Evolutionary conservation across 2,888 invertebrate species (phyloP).

Genomic region (Caenorhabditis doughertyi): DNA sequence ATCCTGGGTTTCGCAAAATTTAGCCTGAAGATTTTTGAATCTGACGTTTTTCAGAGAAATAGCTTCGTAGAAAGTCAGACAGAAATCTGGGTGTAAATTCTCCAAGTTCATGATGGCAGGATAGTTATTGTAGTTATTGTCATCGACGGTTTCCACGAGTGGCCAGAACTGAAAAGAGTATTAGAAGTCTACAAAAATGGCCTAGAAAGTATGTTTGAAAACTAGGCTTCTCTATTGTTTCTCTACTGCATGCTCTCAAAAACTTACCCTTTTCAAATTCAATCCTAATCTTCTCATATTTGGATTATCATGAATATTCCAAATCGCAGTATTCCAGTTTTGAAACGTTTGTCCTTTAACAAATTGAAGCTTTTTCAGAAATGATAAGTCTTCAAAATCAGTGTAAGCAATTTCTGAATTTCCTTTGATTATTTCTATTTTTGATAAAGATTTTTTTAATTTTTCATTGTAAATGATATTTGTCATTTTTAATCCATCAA

Average conservation of each 20-base stretch:
- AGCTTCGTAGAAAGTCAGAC: slow-evolving; percentile 2
- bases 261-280: neutral
- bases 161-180: neutral
- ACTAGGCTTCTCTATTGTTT: neutral
- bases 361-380: neutral
- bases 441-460: neutral
- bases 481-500: neutral
- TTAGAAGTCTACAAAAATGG: neutral
- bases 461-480: neutral
- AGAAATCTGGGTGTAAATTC: slow-evolving; percentile 37
- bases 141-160: neutral
- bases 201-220: neutral
- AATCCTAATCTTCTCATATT: slow-evolving; percentile 15
- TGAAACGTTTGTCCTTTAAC: neutral
- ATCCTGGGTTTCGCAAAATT: slow-evolving; percentile 8
- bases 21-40: neutral
- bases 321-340: slow-evolving; percentile 1
- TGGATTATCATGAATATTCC: slow-evolving; percentile 31
- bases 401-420: slow-evolving; percentile 11
- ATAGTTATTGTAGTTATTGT: neutral
- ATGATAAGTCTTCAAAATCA: slow-evolving; percentile 1
- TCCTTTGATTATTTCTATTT: neutral
- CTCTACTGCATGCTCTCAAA: neutral
- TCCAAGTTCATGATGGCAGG: slow-evolving; percentile 11
- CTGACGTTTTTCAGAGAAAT: neutral